Conservation (phyloP, 2,888 invertebrate species). For the Torymus texanus region DNA sequence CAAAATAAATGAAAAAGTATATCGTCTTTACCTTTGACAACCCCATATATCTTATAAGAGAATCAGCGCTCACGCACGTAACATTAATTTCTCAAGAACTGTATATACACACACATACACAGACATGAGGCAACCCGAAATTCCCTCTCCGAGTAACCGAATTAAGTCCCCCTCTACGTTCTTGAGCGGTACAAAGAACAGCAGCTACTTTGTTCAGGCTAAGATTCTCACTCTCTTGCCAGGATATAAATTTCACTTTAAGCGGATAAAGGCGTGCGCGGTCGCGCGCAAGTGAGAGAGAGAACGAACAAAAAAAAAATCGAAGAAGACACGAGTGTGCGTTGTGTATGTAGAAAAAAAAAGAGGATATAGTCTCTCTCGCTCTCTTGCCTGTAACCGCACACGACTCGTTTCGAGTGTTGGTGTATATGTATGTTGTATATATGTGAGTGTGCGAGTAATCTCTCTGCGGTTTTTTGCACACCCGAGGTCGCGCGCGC, state of each 20-base stretch:
- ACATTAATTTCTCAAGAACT: no score
- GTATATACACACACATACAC: no score
- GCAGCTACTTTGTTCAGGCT: slow-evolving; percentile 5
- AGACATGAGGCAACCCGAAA: no score
- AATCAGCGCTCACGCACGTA: no score
- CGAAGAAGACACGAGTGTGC: not conserved
- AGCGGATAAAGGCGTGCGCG: slow-evolving; percentile 11
- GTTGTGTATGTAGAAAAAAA: no score
- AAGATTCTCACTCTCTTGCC: slow-evolving; percentile 22
- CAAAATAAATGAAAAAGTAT: no score
- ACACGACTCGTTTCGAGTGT: slow-evolving; percentile 21
- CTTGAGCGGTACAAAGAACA: not conserved
- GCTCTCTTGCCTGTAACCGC: slow-evolving; percentile 29
- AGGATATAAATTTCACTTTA: slow-evolving; percentile 37
- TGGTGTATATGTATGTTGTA: not conserved
- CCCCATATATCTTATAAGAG: no score
- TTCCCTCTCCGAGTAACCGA: no score
- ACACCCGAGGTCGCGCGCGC: not conserved
- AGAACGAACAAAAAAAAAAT: slow-evolving; percentile 3
- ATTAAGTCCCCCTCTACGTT: no score
- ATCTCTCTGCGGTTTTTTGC: slow-evolving; percentile 52
- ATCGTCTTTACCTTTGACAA: no score
- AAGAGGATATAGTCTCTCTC: no score
- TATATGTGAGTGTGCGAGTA: slow-evolving; percentile 22
- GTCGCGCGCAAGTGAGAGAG: not conserved